Conservation (phyloP, 2,888 invertebrate genomes). For the Lymantria dispar region DNA sequence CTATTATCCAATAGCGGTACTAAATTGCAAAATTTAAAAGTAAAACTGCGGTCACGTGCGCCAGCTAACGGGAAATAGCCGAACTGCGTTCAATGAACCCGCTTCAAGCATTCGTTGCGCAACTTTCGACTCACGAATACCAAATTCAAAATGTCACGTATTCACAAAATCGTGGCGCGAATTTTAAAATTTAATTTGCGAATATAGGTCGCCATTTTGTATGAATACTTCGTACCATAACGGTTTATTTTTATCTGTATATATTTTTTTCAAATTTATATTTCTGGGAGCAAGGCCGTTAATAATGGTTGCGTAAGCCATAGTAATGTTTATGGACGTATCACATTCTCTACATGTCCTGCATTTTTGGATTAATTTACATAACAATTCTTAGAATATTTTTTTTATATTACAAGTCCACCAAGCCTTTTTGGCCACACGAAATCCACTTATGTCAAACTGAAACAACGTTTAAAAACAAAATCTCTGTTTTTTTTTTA, state of each 20-base stretch:
- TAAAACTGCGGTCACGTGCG: conserved; percentile 72
- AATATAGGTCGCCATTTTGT: conserved; percentile 53
- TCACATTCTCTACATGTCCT: conserved; percentile 9
- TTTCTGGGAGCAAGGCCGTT: conserved; percentile 31
- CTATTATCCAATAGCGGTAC: conserved; percentile 70
- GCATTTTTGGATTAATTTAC: conserved; percentile 10
- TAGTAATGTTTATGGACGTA: conserved; percentile 14
- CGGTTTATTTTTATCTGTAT: conserved; percentile 26
- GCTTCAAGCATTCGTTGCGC: conserved; percentile 47
- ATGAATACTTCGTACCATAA: conserved; percentile 41
- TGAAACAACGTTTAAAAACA: neutral
- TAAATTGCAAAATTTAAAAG: conserved; percentile 72
- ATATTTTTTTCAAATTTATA: conserved; percentile 17
- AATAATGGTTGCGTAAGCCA: conserved; percentile 22
- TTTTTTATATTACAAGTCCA: neutral
- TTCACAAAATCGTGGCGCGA: conserved; percentile 46
- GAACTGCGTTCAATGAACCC: conserved; percentile 73
- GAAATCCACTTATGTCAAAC: neutral
- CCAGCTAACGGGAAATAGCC: conserved; percentile 71
- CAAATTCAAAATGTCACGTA: conserved; percentile 44
- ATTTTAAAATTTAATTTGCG: conserved; percentile 59
- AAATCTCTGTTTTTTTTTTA: neutral
- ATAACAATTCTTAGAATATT: neutral
- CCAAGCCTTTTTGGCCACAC: no score
- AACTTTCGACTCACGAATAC: conserved; percentile 43